Base-by-base conservation (phyloP, 2,113 vertebrate genomes). In the Trichomycterus rosablanca region DNA sequence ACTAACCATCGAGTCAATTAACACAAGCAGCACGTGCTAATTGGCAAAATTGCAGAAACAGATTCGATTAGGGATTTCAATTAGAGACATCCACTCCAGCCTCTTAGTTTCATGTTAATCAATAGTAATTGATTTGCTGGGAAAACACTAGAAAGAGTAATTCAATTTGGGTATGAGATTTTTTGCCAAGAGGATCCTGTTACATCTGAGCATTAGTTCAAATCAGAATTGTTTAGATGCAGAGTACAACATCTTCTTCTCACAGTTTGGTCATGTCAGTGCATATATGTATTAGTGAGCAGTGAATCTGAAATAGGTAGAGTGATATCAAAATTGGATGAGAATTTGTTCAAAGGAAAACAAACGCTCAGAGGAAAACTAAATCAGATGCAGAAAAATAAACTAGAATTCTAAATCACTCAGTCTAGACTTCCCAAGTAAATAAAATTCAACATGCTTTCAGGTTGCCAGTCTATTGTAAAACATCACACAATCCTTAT, bases 51-150 rank as follows among this genome's bases (percentile, higher is more conserved):
- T 81, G 78, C 79, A 80, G 35, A 78, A 70, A 79, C 61, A 54
- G 86, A 89, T 87, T 80, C 66, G 78, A 86, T 89, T 87, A 83
- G 75, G 82, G 81, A 80, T 80, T 86, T 86, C 81, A 86, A 86
- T 87, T 84, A 87, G 84, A 78, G 76, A 72, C 72, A 35, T 51
- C 67, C 76, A 74, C 76, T 24, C 39, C 24, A 53, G 45, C 52
- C 45, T 42, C 61, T 62, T 45, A 51, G 61, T 58, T 58, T 59
- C 51, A 34, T 58, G 54, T 66, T 51, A 4, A 9, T 11, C 35
- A n/a, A 22, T 7, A 52, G 55, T 67, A 45, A 67, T 59, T 45
- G 44, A 35, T 60, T 63, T 70, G 43, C 61, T 68, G 50, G 7
- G 24, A 70, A 32, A 67, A 59, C 43, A 57, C 50, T n/a, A 45